Conservation (phyloP, 2,888 invertebrate genomes). For the Ferdinandea cuprea region DNA sequence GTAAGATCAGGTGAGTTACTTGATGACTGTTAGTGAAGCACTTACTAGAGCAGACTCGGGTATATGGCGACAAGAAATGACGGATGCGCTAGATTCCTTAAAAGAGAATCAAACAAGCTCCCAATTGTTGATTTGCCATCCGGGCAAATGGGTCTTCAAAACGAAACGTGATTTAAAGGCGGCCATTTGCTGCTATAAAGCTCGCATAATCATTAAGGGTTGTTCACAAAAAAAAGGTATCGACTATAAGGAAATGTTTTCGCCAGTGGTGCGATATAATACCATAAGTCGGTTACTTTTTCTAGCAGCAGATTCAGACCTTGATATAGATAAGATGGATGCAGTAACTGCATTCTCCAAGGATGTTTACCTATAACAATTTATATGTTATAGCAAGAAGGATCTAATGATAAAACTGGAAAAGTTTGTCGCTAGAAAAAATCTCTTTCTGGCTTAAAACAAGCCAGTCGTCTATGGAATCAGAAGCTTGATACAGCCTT, state of each 20-base stretch:
- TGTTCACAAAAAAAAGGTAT: neutral
- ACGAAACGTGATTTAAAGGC: neutral
- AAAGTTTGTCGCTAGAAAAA: slow-evolving; percentile 6
- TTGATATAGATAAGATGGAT: neutral
- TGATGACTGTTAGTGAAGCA: too few species aligned
- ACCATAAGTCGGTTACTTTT: slow-evolving; percentile 1
- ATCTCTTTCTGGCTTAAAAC: slow-evolving; percentile 28
- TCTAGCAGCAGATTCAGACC: neutral
- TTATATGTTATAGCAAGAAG: slow-evolving; percentile 2
- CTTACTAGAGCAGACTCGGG: too few species aligned
- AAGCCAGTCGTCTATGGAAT: slow-evolving; percentile 14
- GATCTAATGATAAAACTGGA: neutral
- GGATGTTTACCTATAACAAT: too few species aligned
- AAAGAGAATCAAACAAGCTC: too few species aligned
- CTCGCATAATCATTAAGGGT: neutral
- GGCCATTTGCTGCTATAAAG: neutral
- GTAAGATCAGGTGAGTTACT: too few species aligned
- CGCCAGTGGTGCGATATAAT: neutral
- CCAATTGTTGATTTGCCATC: too few species aligned
- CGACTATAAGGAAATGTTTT: slow-evolving; percentile 4
- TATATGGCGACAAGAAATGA: too few species aligned
- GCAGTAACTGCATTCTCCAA: neutral
- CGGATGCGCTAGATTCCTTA: too few species aligned
- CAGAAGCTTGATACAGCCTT: neutral
- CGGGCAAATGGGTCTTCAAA: neutral